Percentiles rank a stretch among this genome's conserved stretches.
These are phyloP conservation scores for Perodicticus potto DNA, from an alignment of 2,797 vertebrate genomes.

Conservation along the genomic window DNA sequence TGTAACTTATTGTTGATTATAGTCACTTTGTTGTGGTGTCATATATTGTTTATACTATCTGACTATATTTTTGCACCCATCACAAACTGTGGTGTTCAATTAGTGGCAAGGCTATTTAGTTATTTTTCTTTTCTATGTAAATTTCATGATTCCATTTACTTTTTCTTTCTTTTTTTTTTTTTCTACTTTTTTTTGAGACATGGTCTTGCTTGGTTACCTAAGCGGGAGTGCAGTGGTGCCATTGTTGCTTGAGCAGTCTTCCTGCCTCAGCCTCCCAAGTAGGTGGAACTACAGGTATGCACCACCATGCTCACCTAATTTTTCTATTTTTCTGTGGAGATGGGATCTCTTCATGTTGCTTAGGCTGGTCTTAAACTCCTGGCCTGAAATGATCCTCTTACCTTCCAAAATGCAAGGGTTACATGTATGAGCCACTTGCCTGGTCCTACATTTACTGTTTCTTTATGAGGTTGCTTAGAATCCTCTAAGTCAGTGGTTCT, in stretches of 20 bases:
- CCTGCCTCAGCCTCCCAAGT: background rate
- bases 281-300: background rate
- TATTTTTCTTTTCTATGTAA: conserved; percentile 27
- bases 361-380: background rate
- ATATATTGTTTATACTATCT: background rate
- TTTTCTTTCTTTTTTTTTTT: background rate
- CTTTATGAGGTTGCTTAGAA: conserved; percentile 28
- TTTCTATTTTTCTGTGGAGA: background rate
- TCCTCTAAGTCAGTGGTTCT: background rate
- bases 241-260: background rate
- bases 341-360: background rate
- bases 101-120: background rate
- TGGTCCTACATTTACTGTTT: conserved; percentile 5
- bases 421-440: background rate
- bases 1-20: no score
- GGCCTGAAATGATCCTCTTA: background rate
- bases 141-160: conserved; percentile 31
- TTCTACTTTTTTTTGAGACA: background rate
- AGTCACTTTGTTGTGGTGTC: no score
- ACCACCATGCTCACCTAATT: background rate
- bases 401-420: background rate
- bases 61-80: background rate
- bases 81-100: background rate
- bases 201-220: background rate
- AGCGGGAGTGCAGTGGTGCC: background rate